Evolutionary conservation across 2,797 vertebrate genomes (phyloP).

Genomic region (Tachyglossus aculeatus): DNA sequence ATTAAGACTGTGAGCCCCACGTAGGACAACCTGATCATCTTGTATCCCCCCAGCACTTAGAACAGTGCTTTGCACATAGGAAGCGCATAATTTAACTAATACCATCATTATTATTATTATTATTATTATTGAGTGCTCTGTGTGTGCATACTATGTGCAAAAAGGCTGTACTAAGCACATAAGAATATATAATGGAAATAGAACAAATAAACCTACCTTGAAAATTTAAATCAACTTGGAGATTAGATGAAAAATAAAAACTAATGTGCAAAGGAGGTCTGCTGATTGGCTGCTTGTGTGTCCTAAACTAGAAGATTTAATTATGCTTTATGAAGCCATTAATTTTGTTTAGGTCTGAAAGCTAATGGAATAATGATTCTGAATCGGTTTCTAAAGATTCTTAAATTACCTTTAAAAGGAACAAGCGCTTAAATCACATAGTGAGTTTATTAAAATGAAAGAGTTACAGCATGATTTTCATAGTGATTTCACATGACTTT

Average conservation of each 20-base stretch:
- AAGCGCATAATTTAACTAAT: no score
- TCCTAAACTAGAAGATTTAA: slow-evolving; percentile 66
- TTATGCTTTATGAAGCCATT: slow-evolving; percentile 73
- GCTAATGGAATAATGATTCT: slow-evolving; percentile 77
- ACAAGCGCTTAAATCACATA: slow-evolving; percentile 50
- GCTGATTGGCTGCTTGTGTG: slow-evolving; percentile 56
- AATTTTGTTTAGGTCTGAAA: slow-evolving; percentile 62
- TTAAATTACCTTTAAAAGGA: slow-evolving; percentile 63
- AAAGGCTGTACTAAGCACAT: no score
- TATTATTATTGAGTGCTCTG: no score
- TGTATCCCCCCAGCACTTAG: no score
- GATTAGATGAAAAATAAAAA: slow-evolving; percentile 60
- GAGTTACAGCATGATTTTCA: not conserved
- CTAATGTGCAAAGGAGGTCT: slow-evolving; percentile 45
- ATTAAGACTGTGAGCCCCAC: no score
- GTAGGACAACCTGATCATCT: no score
- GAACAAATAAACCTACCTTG: no score
- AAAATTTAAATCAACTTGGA: slow-evolving; percentile 39
- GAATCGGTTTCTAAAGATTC: slow-evolving; percentile 65
- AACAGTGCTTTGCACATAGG: no score
- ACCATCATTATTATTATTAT: no score
- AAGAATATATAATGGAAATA: no score
- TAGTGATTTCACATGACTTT: no score
- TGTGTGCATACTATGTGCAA: no score
- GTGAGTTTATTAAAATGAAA: slow-evolving; percentile 39